These are phyloP conservation scores for Catocala nupta DNA, from an alignment of 2,888 invertebrate genomes.

Conservation along the genomic window DNA sequence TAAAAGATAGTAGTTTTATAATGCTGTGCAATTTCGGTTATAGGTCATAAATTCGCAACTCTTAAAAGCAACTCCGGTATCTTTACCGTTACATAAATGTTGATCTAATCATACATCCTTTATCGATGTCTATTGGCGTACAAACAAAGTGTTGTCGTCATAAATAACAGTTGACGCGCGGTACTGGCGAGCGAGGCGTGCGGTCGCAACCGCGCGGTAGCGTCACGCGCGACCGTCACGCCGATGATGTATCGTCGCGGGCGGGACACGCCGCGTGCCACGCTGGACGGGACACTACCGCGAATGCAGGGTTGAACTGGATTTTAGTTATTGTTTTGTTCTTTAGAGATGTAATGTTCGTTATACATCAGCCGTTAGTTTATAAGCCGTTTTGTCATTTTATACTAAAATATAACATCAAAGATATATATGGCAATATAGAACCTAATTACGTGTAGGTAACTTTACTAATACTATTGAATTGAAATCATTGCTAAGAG, in stretches of 20 bases:
- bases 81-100: neutral
- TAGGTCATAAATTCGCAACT: too few species aligned
- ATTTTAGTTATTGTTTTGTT: neutral
- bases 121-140: constrained; percentile 7
- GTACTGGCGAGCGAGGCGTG: neutral
- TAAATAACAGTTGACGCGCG: constrained; percentile 14
- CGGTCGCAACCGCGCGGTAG: constrained; percentile 22
- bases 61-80: too few species aligned
- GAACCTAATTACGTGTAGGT: too few species aligned
- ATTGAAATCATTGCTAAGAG: too few species aligned
- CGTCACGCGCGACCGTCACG: constrained; percentile 37
- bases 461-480: too few species aligned
- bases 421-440: too few species aligned
- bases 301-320: neutral
- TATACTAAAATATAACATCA: too few species aligned
- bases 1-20: too few species aligned
- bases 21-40: too few species aligned
- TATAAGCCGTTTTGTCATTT: too few species aligned
- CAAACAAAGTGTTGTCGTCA: constrained; percentile 8
- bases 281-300: constrained; percentile 17
- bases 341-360: neutral
- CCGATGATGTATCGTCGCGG: constrained; percentile 47
- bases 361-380: too few species aligned
- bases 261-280: constrained; percentile 19
- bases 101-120: constrained; percentile 2